Percentiles rank a stretch among this genome's conserved stretches.
Evolutionary conservation across 2,797 vertebrate species (phyloP).

Genomic region (Bovichtus variegatus): DNA sequence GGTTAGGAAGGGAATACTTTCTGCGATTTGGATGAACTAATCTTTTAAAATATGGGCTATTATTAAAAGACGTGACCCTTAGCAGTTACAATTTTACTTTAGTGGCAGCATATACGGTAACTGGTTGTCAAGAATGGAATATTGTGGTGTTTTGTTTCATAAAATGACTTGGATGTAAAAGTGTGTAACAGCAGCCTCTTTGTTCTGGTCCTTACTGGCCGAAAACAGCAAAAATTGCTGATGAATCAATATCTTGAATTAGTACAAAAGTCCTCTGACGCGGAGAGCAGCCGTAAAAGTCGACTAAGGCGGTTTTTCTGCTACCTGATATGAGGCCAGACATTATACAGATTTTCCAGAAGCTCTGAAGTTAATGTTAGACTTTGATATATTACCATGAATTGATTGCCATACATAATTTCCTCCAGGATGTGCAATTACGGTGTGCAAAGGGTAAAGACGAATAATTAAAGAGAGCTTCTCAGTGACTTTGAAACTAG

Average conservation of each 20-base stretch:
- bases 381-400: conserved; percentile 20
- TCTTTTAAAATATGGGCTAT: not conserved
- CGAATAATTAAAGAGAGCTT: not conserved
- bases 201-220: not conserved
- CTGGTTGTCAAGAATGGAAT: not conserved
- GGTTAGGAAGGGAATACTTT: not conserved
- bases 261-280: conserved; percentile 5
- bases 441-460: conserved; percentile 10
- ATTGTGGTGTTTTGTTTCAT: conserved; percentile 1
- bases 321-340: conserved; percentile 18
- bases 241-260: conserved; percentile 35
- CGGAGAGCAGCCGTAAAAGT: not conserved
- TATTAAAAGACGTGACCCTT: not conserved
- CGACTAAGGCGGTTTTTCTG: conserved; percentile 1
- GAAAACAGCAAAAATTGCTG: conserved; percentile 16
- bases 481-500: conserved; percentile 2
- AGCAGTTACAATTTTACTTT: not conserved
- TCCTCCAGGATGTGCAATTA: not conserved
- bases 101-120: not conserved
- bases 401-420: conserved; percentile 19
- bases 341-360: conserved; percentile 21
- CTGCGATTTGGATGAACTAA: not conserved
- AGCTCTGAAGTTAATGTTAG: conserved; percentile 23
- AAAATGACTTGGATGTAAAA: conserved; percentile 3
- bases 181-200: not conserved